Evolutionary conservation across 2,888 invertebrate genomes (phyloP).

Genomic region (Carterocephalus palaemon): DNA sequence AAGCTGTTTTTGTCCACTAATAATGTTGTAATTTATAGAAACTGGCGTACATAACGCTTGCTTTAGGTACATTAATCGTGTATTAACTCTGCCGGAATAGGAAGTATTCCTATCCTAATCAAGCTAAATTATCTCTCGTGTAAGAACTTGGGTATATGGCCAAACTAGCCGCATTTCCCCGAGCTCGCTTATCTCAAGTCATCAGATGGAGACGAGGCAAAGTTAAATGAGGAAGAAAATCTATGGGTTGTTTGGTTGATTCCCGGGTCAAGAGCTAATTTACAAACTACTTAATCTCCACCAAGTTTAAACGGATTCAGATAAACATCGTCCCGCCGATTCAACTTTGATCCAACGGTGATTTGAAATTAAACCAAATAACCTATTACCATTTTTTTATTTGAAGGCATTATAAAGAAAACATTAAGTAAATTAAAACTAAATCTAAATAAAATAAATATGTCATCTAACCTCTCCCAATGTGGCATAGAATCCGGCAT

Average conservation of each 20-base stretch:
- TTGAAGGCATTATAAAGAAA: no score
- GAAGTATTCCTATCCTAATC: no score
- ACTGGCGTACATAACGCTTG: conserved; percentile 3
- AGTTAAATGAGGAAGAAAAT: conserved; percentile 69
- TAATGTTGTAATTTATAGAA: conserved; percentile 10
- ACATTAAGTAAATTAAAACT: no score
- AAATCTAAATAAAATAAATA: no score
- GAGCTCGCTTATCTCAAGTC: conserved; percentile 46
- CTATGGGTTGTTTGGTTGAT: conserved; percentile 57
- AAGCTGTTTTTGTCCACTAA: not conserved
- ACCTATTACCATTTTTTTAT: no score
- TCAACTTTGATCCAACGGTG: conserved; percentile 10
- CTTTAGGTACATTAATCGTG: conserved; percentile 11
- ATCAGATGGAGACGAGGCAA: conserved; percentile 41
- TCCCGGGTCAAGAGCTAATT: conserved; percentile 51
- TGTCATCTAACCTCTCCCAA: no score
- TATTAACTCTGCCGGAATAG: conserved; percentile 20
- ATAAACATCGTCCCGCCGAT: conserved; percentile 36
- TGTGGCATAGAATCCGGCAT: no score
- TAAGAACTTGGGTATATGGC: conserved; percentile 30
- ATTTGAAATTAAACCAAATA: conserved; percentile 16
- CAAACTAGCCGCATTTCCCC: conserved; percentile 40
- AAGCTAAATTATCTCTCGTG: conserved; percentile 17
- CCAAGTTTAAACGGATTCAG: conserved; percentile 43
- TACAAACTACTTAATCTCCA: conserved; percentile 56